Evolutionary conservation across 2,113 vertebrate species (phyloP).

Genomic region (Glaucomys volans): DNA sequence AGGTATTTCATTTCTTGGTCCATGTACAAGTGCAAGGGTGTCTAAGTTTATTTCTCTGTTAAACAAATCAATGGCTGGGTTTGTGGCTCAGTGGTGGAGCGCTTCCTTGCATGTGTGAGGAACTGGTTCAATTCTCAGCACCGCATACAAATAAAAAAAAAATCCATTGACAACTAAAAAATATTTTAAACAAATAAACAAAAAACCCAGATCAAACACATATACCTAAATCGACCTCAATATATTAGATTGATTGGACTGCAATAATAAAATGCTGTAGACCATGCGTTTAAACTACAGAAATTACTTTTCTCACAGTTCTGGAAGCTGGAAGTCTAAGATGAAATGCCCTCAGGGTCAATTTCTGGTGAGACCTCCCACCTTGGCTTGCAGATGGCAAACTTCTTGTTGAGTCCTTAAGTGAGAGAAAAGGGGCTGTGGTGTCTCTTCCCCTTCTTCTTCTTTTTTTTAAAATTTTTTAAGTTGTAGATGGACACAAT

Average conservation of each 20-base stretch:
- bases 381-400: fast-evolving
- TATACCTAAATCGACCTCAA: background rate
- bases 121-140: too few relatives aligned
- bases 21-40: background rate
- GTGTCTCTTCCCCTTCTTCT: too few relatives aligned
- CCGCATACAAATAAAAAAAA: too few relatives aligned
- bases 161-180: too few relatives aligned
- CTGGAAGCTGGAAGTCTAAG: background rate
- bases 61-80: background rate
- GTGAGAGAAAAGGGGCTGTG: background rate
- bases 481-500: too few relatives aligned
- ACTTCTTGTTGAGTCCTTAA: background rate
- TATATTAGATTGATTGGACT: background rate
- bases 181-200: background rate
- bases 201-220: background rate
- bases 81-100: too few relatives aligned
- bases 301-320: background rate
- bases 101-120: too few relatives aligned
- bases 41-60: background rate
- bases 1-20: background rate
- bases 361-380: background rate
- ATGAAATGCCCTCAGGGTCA: background rate
- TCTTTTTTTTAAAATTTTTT: too few relatives aligned
- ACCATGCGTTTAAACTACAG: background rate
- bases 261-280: background rate